Conservation (phyloP, 2,113 vertebrate species). For the Epinephelus moara region DNA sequence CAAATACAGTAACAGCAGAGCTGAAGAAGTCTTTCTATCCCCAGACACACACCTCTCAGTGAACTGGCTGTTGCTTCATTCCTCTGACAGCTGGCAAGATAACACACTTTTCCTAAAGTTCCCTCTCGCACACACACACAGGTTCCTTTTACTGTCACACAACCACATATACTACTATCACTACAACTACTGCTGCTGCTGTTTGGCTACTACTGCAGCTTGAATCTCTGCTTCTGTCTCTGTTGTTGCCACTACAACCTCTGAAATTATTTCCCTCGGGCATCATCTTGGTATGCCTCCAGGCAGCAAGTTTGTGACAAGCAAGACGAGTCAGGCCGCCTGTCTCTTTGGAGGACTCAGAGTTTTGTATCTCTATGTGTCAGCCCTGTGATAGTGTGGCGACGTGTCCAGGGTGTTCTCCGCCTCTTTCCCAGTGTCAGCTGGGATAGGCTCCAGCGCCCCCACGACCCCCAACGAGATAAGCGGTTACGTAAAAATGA, state of each 20-base stretch:
- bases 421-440: too few species aligned
- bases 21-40: background rate
- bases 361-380: background rate
- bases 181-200: background rate
- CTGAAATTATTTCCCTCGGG: background rate
- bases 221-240: background rate
- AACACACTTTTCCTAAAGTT: constrained; percentile 7
- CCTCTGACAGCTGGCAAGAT: constrained; percentile 36
- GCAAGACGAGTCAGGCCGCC: constrained; percentile 5
- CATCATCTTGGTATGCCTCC: background rate
- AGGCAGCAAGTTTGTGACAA: constrained; percentile 1
- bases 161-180: background rate
- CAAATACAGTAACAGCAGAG: background rate
- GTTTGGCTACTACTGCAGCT: background rate
- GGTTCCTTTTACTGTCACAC: background rate
- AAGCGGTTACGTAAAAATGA: too few species aligned
- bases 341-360: background rate
- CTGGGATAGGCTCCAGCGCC: too few species aligned
- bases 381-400: too few species aligned
- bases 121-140: constrained; percentile 1
- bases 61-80: constrained; percentile 15
- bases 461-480: too few species aligned
- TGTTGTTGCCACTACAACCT: background rate
- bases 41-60: constrained; percentile 13
- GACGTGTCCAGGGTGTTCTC: too few species aligned